These are phyloP conservation scores for Myopa tessellatipennis DNA, from an alignment of 2,888 invertebrate species.

Conservation along the genomic window DNA sequence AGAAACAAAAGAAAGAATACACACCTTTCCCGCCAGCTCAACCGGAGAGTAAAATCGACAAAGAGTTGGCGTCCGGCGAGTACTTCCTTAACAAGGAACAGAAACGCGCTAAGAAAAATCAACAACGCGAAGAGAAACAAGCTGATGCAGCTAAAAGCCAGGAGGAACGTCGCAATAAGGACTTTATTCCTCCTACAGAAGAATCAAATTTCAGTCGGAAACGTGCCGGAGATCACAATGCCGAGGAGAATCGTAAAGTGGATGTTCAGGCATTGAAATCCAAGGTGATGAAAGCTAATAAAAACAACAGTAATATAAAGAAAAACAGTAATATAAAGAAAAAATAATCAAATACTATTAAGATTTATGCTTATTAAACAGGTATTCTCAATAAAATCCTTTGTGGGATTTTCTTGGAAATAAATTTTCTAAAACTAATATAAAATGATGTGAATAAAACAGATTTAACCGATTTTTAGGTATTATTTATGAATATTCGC, in stretches of 20 bases:
- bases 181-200: slow-evolving; percentile 86
- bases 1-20: slow-evolving; percentile 90
- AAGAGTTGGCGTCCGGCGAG: slow-evolving; percentile 93
- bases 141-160: slow-evolving; percentile 78
- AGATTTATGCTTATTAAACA: too few relatives aligned
- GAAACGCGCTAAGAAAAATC: slow-evolving; percentile 76
- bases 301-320: slow-evolving; percentile 44
- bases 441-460: too few relatives aligned
- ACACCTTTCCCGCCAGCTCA: slow-evolving; percentile 98
- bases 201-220: slow-evolving; percentile 49
- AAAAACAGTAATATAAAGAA: not conserved
- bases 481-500: too few relatives aligned
- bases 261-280: slow-evolving; percentile 80
- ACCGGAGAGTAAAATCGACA: slow-evolving; percentile 92
- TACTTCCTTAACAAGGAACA: slow-evolving; percentile 93
- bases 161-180: slow-evolving; percentile 81
- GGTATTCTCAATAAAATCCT: too few relatives aligned
- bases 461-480: too few relatives aligned
- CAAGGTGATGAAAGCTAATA: slow-evolving; percentile 77
- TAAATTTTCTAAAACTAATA: too few relatives aligned
- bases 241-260: slow-evolving; percentile 63
- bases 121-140: slow-evolving; percentile 84
- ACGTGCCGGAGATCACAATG: slow-evolving; percentile 44
- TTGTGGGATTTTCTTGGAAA: too few relatives aligned
- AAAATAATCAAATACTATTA: not conserved